Base-by-base conservation (phyloP, 2,797 vertebrate species). In the Sorex maritimensis region DNA sequence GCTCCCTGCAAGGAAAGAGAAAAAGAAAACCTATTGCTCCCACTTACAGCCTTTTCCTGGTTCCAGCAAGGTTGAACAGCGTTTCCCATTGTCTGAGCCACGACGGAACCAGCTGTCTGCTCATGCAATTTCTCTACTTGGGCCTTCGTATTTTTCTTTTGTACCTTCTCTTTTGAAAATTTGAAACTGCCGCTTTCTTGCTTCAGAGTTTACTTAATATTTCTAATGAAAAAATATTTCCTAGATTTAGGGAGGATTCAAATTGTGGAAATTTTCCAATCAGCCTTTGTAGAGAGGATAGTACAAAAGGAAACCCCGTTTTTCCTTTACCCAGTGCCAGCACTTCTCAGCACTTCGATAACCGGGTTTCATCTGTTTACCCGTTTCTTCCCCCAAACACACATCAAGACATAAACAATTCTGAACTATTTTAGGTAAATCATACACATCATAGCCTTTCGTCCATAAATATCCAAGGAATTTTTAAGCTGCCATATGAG, bases 371-470 rank as follows among this genome's bases (percentile, higher is more conserved):
- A 69, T 74, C 49, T 34, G 21, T 81, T 89, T 80, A 72, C 67
- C 49, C 82, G 10, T 86, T 91, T 90, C 55, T 83, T 79, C 14
- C 6, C 55, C 52, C 72, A 69, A 7, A 77, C 46, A 86, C 44
- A 83, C 19, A 44, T 11, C 13, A 5, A 81, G 65, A 86, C 8
- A 71, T 19, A 41, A 74, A 46, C 10, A 61, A 12, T 2, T 21
- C 61, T 82, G 9, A 15, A 71, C 2, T 73, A 81, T 89, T 94
- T 96, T 81, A 89, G 77, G 41, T 84, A 94, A 83, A 81, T 84
- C 61, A 69, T 92, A 92, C 73, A 72, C 19, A 52, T 85, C 5
- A 73, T 46, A 75, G 52, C 69, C 87, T 63, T 74, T 95, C 52
- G 68, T 58, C 30, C 68, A 86, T 41, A 86, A 80, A 82, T 49